Evolutionary conservation across 2,888 invertebrate species (phyloP).

Genomic region (Pseudococcus jackbeardsleyi): DNA sequence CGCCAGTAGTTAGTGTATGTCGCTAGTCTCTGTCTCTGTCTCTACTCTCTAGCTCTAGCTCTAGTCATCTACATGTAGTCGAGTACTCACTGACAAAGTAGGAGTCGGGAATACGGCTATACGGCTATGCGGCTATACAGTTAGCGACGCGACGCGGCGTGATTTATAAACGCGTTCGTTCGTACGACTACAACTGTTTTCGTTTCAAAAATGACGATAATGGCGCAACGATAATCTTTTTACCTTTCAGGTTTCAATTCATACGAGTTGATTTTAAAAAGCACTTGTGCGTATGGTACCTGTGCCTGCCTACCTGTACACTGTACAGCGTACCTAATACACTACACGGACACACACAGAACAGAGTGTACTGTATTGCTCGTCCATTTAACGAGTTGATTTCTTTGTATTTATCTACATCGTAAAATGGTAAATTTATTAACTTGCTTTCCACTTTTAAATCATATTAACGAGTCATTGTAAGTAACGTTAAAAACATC

Average conservation of each 20-base stretch:
- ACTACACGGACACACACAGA: too few relatives aligned
- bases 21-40: too few relatives aligned
- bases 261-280: constrained; percentile 1
- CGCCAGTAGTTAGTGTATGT: too few relatives aligned
- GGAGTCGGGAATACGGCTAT: too few relatives aligned
- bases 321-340: too few relatives aligned
- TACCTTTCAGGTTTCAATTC: constrained; percentile 13
- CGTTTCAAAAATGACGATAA: background rate
- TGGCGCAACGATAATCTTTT: constrained; percentile 33
- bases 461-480: constrained; percentile 45
- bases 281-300: background rate
- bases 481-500: constrained; percentile 34
- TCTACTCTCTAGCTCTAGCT: too few relatives aligned
- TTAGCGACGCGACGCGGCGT: background rate
- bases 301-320: too few relatives aligned
- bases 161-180: background rate
- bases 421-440: constrained; percentile 43
- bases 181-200: background rate
- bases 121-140: too few relatives aligned
- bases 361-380: constrained; percentile 17
- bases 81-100: too few relatives aligned
- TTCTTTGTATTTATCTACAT: constrained; percentile 39
- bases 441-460: constrained; percentile 41
- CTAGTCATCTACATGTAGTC: too few relatives aligned
- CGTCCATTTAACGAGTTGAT: constrained; percentile 35